A percentile compares a stretch with the other conserved stretches of the same genome.
Conservation (phyloP, 2,888 invertebrate species). For the Rotaria magnacalcarata region DNA sequence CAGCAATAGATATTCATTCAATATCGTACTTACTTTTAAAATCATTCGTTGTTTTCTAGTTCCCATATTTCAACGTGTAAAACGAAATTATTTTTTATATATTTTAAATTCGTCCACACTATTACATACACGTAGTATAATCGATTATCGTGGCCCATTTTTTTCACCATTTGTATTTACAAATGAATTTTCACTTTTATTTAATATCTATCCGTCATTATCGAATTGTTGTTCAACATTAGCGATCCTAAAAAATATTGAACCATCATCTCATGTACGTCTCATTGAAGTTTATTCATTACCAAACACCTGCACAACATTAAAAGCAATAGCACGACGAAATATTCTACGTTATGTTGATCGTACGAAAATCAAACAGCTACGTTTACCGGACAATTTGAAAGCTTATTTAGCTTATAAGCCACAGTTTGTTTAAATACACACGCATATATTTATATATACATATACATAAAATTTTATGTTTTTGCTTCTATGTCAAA, state of each 20-base stretch:
- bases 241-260: slow-evolving; percentile 38
- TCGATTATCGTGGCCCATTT: slow-evolving; percentile 37
- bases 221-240: slow-evolving; percentile 34
- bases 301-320: slow-evolving; percentile 17
- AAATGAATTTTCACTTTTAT: slow-evolving; percentile 38
- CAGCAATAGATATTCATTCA: no score
- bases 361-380: background rate
- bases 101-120: slow-evolving; percentile 37
- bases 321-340: slow-evolving; percentile 31
- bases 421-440: background rate
- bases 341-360: slow-evolving; percentile 34
- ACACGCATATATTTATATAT: background rate
- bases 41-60: background rate
- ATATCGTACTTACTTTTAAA: no score
- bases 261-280: slow-evolving; percentile 19
- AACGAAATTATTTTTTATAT: slow-evolving; percentile 37
- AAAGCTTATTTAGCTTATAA: slow-evolving; percentile 31
- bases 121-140: slow-evolving; percentile 36
- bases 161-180: slow-evolving; percentile 32
- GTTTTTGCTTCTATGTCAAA: background rate
- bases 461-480: background rate
- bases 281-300: slow-evolving; percentile 35
- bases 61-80: slow-evolving; percentile 27
- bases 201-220: slow-evolving; percentile 41
- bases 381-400: slow-evolving; percentile 28